These are phyloP conservation scores for Zeus faber DNA, from an alignment of 2,113 vertebrate species.

Conservation along the genomic window DNA sequence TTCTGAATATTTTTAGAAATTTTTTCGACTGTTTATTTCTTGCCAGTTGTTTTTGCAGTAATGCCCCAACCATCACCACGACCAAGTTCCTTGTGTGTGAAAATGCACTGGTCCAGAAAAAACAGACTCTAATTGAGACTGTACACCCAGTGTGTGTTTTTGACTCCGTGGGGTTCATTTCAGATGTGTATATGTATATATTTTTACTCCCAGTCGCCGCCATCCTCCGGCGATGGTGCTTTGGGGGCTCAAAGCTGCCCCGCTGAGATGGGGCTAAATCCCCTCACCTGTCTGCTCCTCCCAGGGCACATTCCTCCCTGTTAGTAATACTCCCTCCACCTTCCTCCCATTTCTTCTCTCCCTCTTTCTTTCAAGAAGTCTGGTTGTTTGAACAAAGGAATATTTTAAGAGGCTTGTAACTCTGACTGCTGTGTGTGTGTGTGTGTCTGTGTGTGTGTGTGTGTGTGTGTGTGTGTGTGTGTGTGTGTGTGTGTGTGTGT, in stretches of 20 bases:
- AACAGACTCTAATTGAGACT: too few species aligned
- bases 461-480: slow-evolving; percentile 17
- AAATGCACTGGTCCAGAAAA: too few species aligned
- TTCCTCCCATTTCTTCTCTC: slow-evolving; percentile 3
- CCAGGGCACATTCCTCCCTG: slow-evolving; percentile 50
- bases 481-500: slow-evolving; percentile 12
- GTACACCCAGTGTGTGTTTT: too few species aligned
- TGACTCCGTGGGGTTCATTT: too few species aligned
- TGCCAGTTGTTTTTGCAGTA: too few species aligned
- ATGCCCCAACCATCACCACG: too few species aligned
- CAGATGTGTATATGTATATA: too few species aligned
- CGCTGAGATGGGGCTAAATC: slow-evolving; percentile 41
- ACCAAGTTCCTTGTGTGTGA: too few species aligned
- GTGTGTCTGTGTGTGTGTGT: slow-evolving; percentile 25
- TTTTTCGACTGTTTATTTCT: too few species aligned
- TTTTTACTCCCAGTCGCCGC: too few species aligned
- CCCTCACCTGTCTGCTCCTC: slow-evolving; percentile 61
- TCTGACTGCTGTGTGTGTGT: slow-evolving; percentile 28
- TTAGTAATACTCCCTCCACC: slow-evolving; percentile 43
- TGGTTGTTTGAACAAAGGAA: slow-evolving; percentile 72
- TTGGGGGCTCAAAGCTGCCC: slow-evolving; percentile 7
- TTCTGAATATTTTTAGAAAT: too few species aligned
- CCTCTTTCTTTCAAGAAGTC: slow-evolving; percentile 49
- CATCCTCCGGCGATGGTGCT: too few species aligned
- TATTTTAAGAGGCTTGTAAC: slow-evolving; percentile 67